Percentiles rank a stretch among this genome's conserved stretches.
Conservation (phyloP, 1,140 invertebrate genomes). For the Mamestra configurata region DNA sequence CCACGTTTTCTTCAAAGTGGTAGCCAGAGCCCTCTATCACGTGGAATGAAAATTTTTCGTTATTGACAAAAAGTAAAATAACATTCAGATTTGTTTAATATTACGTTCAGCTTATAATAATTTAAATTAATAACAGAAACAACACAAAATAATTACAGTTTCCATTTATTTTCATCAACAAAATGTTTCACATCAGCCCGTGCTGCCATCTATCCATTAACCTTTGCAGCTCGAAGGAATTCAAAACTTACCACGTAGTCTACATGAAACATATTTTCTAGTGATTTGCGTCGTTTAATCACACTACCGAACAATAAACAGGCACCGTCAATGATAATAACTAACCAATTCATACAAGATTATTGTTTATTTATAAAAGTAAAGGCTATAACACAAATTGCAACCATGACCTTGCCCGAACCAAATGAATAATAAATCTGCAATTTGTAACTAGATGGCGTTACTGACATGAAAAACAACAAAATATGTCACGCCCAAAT, state of each 20-base stretch:
- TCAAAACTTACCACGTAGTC: slow-evolving; percentile 25
- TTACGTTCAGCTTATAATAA: too few species aligned
- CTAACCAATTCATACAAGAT: not conserved
- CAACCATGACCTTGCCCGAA: slow-evolving; percentile 43
- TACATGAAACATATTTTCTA: not conserved
- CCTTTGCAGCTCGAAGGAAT: not conserved
- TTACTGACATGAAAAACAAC: slow-evolving; percentile 59
- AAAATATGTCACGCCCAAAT: slow-evolving; percentile 80
- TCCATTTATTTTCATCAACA: not conserved
- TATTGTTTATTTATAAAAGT: not conserved
- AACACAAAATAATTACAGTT: too few species aligned
- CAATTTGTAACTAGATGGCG: slow-evolving; percentile 63
- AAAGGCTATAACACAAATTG: not conserved
- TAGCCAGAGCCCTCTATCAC: too few species aligned
- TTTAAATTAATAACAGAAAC: too few species aligned
- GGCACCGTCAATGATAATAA: not conserved
- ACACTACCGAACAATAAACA: not conserved
- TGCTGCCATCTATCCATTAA: slow-evolving; percentile 23
- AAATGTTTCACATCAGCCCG: not conserved
- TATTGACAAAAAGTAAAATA: too few species aligned
- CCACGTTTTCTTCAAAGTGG: too few species aligned
- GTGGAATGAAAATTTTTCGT: too few species aligned
- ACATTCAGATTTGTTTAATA: too few species aligned
- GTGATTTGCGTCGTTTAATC: not conserved
- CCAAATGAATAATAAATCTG: slow-evolving; percentile 14